Base-by-base conservation (phyloP, 2,113 vertebrate species). In the Hippopotamus amphibius region DNA sequence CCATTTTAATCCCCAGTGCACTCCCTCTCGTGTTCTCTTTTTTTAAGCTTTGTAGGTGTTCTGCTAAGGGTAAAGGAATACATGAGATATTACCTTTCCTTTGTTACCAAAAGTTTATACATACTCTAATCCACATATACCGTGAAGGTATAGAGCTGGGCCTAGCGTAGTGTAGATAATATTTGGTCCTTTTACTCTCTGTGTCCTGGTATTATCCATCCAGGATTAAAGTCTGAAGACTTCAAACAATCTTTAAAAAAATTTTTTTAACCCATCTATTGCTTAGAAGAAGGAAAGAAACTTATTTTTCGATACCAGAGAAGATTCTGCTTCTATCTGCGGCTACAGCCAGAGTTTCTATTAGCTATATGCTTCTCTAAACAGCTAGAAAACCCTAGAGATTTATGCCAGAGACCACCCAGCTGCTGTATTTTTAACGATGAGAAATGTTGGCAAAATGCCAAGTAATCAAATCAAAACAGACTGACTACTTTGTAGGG, bases 321-420 rank as follows among this genome's bases (percentile, higher is more conserved):
- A 92, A 81, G 72, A 96, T 63, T 95, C 55, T 97, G 37, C 61
- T 88, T 83, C 68, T n/a, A 92, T 59, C 61, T 71, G 30, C 37
- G 94, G 93, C 22, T 57, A 74, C 7, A 93, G 65, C 84, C 69
- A 92, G 90, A 85, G 94, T 93, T 97, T 90, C 90, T 96, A 4
- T 94, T 95, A 92, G 61, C 37, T 93, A 3, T 89, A 17, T 17
- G 22, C 83, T 95, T 90, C 76, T 93, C 90, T 91, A 92, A 97
- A 97, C 88, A 96, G 74, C 37, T 55, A 66, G 93, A 93, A 57
- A 89, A 46, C 48, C 61, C 65, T 84, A 50, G 95, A 93, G 95
- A 88, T 95, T 92, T 96, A 92, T 97, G 92, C 92, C 87, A 72
- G 16, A 92, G 97, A 98, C 96, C 96, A 98, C 96, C 87, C 95